Base-by-base conservation (phyloP, 2,113 vertebrate genomes). In the Symphodus melops region DNA sequence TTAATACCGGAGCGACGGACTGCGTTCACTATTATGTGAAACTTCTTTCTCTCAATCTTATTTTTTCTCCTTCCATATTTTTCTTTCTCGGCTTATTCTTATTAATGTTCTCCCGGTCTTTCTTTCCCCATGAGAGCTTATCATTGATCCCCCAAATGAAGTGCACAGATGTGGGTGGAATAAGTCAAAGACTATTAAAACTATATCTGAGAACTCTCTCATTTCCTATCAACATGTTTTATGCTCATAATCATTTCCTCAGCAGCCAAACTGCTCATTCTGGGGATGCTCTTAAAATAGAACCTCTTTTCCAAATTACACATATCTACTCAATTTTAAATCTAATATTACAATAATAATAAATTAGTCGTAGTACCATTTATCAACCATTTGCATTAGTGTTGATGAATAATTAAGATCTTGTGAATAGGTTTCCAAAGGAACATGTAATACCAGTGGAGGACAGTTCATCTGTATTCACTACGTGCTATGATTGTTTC, bases 311-410 rank as follows among this genome's bases (percentile, higher is more conserved):
- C 16, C 76, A 86, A 81, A 89, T 92, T 85, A 83, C 68, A 86
- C 86, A 86, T 85, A 85, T 86, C 67, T 85, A 88, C 81, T 91
- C 82, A 86, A 82, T 84, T 86, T 86, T 61, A 89, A 86, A 78
- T 91, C 88, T 86, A 89, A 91, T 92, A 93, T 92, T 93, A 88
- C 88, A 93, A 93, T 91, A 91, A 88, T 88, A 90, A 91, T 93
- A 77, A 90, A 93, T 94, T 91, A 91, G 81, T 92, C 72, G 91
- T 84, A 28, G 65, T 44, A 56, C 77, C 83, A 94, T 94, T 92
- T 86, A 92, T 94, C 91, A 94, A 88, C 79, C 89, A 88, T 94
- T 93, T 94, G 81, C 91, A 92, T 90, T 91, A 92, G 81, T 60
- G 81, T 57, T 89, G 44, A 83, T 94, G 39, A 90, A 92, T 94